These are phyloP conservation scores for Dipodomys spectabilis DNA, from an alignment of 2,113 vertebrate species.

Conservation along the genomic window DNA sequence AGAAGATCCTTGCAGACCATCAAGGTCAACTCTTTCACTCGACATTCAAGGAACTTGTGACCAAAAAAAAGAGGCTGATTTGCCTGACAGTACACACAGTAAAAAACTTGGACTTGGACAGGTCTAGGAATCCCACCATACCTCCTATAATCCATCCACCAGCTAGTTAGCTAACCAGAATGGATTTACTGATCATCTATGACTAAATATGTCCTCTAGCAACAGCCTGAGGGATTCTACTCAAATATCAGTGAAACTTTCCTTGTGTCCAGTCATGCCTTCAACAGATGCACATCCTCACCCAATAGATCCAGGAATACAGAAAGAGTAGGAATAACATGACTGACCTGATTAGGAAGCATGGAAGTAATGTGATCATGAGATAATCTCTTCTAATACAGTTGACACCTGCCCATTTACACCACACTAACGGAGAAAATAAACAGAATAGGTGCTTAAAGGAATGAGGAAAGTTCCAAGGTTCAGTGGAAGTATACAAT, in stretches of 20 bases:
- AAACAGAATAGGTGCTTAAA: neutral
- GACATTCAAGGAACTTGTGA: neutral
- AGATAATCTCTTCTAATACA: neutral
- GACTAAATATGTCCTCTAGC: neutral
- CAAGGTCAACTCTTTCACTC: neutral
- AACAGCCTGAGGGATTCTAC: neutral
- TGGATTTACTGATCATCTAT: neutral
- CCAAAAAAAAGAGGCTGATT: neutral
- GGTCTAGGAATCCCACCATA: neutral
- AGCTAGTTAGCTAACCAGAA: neutral
- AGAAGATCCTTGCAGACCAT: neutral
- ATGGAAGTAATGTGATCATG: too few species aligned
- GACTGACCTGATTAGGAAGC: too few species aligned
- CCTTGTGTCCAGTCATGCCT: neutral
- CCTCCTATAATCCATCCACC: neutral
- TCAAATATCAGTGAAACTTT: fast-evolving
- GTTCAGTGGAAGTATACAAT: neutral
- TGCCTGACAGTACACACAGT: neutral
- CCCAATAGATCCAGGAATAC: neutral
- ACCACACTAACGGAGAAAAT: neutral
- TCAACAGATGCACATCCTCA: neutral
- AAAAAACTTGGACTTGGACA: neutral
- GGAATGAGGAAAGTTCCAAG: neutral
- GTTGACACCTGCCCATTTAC: neutral
- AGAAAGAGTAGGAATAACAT: slow-evolving; percentile 24